Conservation (phyloP, 2,797 vertebrate species). For the Anguilla megastoma region DNA sequence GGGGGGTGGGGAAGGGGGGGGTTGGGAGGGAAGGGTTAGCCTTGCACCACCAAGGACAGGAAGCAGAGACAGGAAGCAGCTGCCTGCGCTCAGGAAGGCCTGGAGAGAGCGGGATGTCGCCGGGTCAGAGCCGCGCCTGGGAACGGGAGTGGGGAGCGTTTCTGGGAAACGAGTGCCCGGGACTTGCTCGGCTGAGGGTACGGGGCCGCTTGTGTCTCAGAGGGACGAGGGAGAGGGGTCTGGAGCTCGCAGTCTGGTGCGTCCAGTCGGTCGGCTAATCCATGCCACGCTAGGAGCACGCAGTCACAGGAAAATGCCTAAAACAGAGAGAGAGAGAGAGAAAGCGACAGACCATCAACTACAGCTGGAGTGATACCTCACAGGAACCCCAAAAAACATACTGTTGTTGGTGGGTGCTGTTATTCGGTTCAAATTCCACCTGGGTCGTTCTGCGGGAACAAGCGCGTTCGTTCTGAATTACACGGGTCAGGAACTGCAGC, state of each 20-base stretch:
- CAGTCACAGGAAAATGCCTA: conserved; percentile 38
- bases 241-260: background rate
- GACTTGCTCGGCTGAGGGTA: conserved; percentile 29
- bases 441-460: background rate
- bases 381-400: background rate
- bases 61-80: conserved; percentile 80
- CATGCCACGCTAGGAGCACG: conserved; percentile 37
- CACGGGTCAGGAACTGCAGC: no score
- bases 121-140: conserved; percentile 60
- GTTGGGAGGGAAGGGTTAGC: conserved; percentile 59
- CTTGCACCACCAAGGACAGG: conserved; percentile 79
- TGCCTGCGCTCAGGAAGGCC: conserved; percentile 78
- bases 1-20: conserved; percentile 40
- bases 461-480: background rate
- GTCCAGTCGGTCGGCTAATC: conserved; percentile 38
- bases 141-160: conserved; percentile 44
- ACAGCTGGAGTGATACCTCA: conserved; percentile 35
- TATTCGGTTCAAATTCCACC: background rate
- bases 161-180: conserved; percentile 44
- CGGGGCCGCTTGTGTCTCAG: background rate
- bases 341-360: conserved; percentile 23
- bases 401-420: background rate
- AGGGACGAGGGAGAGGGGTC: background rate
- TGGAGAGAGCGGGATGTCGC: conserved; percentile 65
- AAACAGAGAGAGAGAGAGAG: conserved; percentile 28